Evolutionary conservation across 2,888 invertebrate genomes (phyloP).

Genomic region (Sympetrum striolatum): DNA sequence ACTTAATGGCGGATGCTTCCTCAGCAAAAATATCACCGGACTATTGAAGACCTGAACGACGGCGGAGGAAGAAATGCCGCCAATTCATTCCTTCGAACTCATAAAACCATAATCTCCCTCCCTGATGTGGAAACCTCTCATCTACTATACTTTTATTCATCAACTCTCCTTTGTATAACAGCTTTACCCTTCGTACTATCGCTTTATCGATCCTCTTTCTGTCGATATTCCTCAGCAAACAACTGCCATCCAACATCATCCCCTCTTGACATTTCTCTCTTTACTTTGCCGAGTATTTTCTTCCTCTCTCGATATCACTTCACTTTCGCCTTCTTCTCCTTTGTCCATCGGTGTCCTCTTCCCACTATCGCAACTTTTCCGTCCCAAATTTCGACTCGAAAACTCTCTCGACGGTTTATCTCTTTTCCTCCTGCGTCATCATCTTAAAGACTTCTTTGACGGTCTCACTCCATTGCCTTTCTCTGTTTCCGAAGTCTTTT

Average conservation of each 20-base stretch:
- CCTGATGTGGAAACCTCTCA: not conserved
- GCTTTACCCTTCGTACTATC: no score
- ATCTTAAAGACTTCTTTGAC: not conserved
- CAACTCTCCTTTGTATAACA: no score
- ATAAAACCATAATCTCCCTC: no score
- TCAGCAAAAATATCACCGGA: not conserved
- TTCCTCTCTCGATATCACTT: not conserved
- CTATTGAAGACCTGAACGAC: not conserved
- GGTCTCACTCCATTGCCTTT: not conserved
- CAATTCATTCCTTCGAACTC: not conserved
- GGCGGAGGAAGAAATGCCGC: not conserved
- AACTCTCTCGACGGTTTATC: not conserved
- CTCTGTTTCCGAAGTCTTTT: not conserved
- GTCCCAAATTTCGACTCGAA: not conserved
- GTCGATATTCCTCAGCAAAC: no score
- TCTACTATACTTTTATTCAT: no score
- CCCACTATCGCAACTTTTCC: not conserved
- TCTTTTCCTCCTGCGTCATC: not conserved
- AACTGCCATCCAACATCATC: no score
- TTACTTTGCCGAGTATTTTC: not conserved
- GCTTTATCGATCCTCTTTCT: no score
- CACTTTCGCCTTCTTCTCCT: not conserved
- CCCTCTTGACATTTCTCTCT: no score
- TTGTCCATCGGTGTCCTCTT: not conserved
- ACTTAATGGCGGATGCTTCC: not conserved